Percentiles rank a stretch among this genome's conserved stretches.
Conservation (phyloP, 2,888 invertebrate species). For the Synergus laeviventris region DNA sequence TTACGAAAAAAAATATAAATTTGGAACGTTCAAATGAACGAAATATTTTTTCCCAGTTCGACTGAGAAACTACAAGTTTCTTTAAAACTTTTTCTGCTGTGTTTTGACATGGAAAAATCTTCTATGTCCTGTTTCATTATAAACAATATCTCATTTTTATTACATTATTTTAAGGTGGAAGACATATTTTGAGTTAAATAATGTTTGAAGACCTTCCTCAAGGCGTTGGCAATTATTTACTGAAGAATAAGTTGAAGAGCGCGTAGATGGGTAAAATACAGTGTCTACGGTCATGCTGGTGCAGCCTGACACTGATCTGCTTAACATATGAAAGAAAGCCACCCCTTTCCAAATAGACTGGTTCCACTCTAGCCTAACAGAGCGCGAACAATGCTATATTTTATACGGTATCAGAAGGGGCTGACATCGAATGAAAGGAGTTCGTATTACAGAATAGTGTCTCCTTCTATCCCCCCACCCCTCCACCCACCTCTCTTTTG, state of each 20-base stretch:
- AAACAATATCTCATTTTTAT: no score
- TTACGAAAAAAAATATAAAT: no score
- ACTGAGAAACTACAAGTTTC: no score
- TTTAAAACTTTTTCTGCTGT: no score
- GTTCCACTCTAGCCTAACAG: slow-evolving; percentile 69
- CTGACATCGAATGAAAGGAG: slow-evolving; percentile 62
- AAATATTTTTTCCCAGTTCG: no score
- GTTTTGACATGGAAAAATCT: no score
- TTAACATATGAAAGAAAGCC: slow-evolving; percentile 73
- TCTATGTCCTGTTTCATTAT: no score
- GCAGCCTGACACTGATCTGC: slow-evolving; percentile 68
- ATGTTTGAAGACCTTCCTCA: no score
- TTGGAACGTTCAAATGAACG: no score
- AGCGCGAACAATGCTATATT: slow-evolving; percentile 73
- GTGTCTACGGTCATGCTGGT: slow-evolving; percentile 16
- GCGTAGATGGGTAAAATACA: slow-evolving; percentile 14
- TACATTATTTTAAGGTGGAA: no score
- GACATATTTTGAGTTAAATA: no score
- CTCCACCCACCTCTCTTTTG: background rate
- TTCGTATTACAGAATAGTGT: slow-evolving; percentile 48
- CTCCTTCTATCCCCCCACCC: slow-evolving; percentile 19
- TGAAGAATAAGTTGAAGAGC: slow-evolving; percentile 1
- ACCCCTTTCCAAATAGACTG: slow-evolving; percentile 72
- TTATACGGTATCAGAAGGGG: slow-evolving; percentile 69
- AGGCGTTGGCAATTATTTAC: background rate